Conservation (phyloP, 2,797 vertebrate genomes). For the Peromyscus attwateri region DNA sequence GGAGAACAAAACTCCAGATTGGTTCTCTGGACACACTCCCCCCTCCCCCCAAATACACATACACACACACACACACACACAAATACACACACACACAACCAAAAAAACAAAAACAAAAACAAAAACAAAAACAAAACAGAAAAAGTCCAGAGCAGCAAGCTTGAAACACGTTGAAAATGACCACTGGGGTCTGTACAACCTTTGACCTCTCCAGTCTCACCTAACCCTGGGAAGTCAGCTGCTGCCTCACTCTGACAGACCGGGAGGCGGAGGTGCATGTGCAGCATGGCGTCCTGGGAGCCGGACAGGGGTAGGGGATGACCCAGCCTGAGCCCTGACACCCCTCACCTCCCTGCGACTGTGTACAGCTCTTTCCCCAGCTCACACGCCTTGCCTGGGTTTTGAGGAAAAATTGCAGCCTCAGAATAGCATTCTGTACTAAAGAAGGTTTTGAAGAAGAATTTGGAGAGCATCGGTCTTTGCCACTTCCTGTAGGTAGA, state of each 20-base stretch:
- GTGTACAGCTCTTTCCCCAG: neutral
- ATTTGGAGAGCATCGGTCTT: neutral
- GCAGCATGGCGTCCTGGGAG: no score
- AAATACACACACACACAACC: neutral
- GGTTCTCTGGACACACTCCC: neutral
- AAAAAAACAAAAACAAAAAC: no score
- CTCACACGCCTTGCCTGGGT: neutral
- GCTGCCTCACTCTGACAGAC: neutral
- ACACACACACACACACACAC: neutral
- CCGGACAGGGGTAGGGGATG: no score
- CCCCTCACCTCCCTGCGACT: neutral
- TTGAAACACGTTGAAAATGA: neutral
- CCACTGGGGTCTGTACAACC: neutral
- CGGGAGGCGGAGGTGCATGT: neutral
- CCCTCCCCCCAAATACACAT: neutral
- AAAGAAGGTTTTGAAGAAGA: neutral
- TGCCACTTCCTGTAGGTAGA: neutral
- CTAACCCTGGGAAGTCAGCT: neutral
- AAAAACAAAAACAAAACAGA: no score
- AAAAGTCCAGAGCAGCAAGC: neutral
- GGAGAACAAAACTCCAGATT: neutral
- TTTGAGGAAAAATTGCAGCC: neutral
- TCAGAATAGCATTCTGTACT: neutral
- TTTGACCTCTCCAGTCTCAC: neutral
- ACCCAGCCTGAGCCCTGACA: no score